Base-by-base conservation (phyloP, 2,888 invertebrate species). In the Ectemnius continuus region DNA sequence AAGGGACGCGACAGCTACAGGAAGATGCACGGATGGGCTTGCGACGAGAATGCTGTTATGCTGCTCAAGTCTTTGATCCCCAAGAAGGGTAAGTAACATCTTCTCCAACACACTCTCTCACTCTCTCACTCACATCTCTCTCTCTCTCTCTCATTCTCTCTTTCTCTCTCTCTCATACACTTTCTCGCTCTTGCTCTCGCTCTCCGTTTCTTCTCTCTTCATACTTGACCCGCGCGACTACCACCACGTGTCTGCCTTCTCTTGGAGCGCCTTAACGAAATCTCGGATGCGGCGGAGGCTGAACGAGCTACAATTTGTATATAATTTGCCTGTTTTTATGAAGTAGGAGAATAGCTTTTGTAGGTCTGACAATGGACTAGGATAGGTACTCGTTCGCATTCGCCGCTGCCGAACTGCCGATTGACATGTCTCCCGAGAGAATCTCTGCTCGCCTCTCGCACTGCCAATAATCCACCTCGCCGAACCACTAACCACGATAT, bases 1-100 rank as follows among this genome's bases (percentile, higher is more conserved):
- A 99, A 99, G 91, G 99, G 99, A 47, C 93, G 99, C 69, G 99
- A 99, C 93, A 99, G 99, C 86, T 99, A 99, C 92, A 93, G 99
- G 88, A 99, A 99, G 92, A 99, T 99, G 98, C 98, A 99, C 92
- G 98, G 98, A 87, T 99, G 99, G 99, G 98, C 99, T 83, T 97
- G 97, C 91, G 99, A 99, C 92, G 98, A 99, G 90, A 96, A 96
- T 88, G 98, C 99, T 88, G 97, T 99, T 88, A 94, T 98, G 93
- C 95, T 99, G 87, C 95, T 99, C 91, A 99, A 99, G 92, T 97
- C 98, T 84, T 95, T 99, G 91, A 98, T 99, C 93, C 98, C 98
- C 91, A 97, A 97, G 94, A 97, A 98, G 97, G 97, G 97, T 97
- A 95, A 94, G 94, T 92, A 88, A 89, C 52, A 70, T 69, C 65